A percentile compares a stretch with the other conserved stretches of the same genome.
Conservation (phyloP, 2,888 invertebrate genomes). For the Mesoligia furuncula region DNA sequence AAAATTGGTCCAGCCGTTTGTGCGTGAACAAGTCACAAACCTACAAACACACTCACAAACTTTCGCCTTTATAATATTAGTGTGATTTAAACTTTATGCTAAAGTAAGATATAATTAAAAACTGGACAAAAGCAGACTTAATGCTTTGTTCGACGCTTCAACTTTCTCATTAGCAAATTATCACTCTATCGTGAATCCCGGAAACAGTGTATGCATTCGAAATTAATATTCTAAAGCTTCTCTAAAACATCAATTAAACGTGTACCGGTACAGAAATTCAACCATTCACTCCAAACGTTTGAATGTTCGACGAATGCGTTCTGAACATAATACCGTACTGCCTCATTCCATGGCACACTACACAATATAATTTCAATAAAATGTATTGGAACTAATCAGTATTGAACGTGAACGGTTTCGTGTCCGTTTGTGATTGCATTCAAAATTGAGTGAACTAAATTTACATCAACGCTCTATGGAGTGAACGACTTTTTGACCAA, state of each 20-base stretch:
- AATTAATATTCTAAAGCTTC: conserved; percentile 9
- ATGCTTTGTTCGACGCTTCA: not conserved
- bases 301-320: conserved; percentile 31
- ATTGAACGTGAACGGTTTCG: conserved; percentile 15
- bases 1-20: no score
- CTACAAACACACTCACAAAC: no score
- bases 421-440: conserved; percentile 44
- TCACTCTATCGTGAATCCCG: not conserved
- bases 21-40: no score
- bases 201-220: not conserved
- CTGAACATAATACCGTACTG: not conserved
- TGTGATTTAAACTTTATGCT: not conserved
- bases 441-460: conserved; percentile 54
- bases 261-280: conserved; percentile 10
- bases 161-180: not conserved
- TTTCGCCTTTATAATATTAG: no score
- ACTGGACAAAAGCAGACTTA: not conserved
- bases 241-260: conserved; percentile 19
- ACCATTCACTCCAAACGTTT: conserved; percentile 32
- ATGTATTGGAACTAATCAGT: conserved; percentile 51
- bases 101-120: not conserved
- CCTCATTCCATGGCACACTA: conserved; percentile 32
- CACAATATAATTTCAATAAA: conserved; percentile 61
- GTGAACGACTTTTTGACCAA: conserved; percentile 46
- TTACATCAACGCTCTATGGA: conserved; percentile 24